Base-by-base conservation (phyloP, 2,888 invertebrate species). In the Chrysomela aeneicollis region DNA sequence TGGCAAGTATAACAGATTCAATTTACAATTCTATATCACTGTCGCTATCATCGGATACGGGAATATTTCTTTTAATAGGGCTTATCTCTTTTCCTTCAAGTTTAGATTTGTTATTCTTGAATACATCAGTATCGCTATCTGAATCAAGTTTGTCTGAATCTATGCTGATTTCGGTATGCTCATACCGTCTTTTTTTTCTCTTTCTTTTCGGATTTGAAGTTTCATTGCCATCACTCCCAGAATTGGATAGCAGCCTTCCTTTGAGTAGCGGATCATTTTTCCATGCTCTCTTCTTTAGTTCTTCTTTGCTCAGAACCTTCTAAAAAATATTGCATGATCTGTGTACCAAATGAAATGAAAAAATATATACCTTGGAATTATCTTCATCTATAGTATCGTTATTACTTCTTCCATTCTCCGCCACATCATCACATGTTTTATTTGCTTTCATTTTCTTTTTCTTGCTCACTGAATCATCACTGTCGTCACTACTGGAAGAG, bases 11-110 rank as follows among this genome's bases (percentile, higher is more conserved):
- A n/a, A n/a, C n/a, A n/a, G n/a, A n/a, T n/a, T n/a, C n/a, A n/a
- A n/a, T n/a, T 74, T 69, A 76, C 76, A 71, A 71, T 70, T 75
- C 75, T 17, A 75, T 63, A 63, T 69, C 68, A 50, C 64, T 67
- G 52, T 67, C 67, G 30, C 53, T 58, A 57, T 65, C 65, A 35
- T 64, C 64, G 3, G 61, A 61, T 53, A 60, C 46, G 21, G 64
- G 64, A 49, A 68, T 49, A 18, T 68, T 68, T 46, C 51, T 58
- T 52, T 68, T 70, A 46, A 67, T 68, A 9, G 70, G 64, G 55
- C 61, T 59, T 5, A 61, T 64, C 6, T 49, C 6, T 37, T 58
- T 68, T 30, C 55, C 60, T 42, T 66, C 54, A 9, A 65, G 15
- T 17, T 54, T 61, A 1, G 30, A 22, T 63, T 68, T 64, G 19